Base-by-base conservation (phyloP, 1,140 invertebrate species). In the Aphidius ervi region DNA sequence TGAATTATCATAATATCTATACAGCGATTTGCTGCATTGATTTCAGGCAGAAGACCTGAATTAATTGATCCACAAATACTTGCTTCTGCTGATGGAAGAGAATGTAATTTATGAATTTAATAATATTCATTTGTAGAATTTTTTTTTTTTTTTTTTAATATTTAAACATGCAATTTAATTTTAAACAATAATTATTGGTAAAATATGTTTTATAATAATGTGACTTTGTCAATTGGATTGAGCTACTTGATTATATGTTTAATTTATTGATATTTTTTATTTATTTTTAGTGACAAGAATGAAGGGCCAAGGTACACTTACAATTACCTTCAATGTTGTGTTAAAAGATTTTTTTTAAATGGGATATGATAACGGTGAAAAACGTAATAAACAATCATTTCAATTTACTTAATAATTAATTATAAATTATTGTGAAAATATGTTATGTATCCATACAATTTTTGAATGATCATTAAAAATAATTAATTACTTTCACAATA, bases 11-110 rank as follows among this genome's bases (percentile, higher is more conserved):
- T 89, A 88, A 20, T 63, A 76, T 57, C 72, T 90, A 63, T 78
- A 53, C 87, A 90, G 73, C 85, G 85, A 73, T 82, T 91, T 62
- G 84, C 86, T n/a, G 82, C 86, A 39, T 90, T 87, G 87, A 72
- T 91, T 54, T 82, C 86, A 37, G 88, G 88, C 42, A 76, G 82
- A 63, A 78, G 85, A 63, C 88, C 89, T 5, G 89, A 92, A 77
- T 87, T 87, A 75, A 82, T 90, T 52, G 88, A 91, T 74, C 83
- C 87, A 1, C 79, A 83, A 61, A 83, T 90, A 58, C 74, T 91
- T 9, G 86, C 87, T 39, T 82, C 85, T 54, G 86, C 85, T 42
- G 86, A 88, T 70, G 89, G 89, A n/a, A 79, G 89, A 77, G 87
- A 90, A 83, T 82, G 87, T 89, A 80, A 63, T 54, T 63, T 54